Percentiles rank a stretch among this genome's conserved stretches.
Evolutionary conservation across 2,113 vertebrate genomes (phyloP).

Genomic region (Istiophorus platypterus): DNA sequence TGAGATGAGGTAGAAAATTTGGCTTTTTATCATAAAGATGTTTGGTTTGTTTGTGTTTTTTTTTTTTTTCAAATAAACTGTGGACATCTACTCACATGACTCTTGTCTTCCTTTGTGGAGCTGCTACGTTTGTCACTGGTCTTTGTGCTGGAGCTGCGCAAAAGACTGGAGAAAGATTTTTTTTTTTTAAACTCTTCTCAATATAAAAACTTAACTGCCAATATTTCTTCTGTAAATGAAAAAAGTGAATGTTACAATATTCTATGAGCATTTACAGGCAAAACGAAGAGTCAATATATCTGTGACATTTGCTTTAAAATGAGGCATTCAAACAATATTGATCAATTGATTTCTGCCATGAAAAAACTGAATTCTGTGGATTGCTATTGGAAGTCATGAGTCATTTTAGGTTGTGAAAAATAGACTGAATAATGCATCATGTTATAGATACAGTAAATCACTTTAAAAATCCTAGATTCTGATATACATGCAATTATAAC

Average conservation of each 20-base stretch:
- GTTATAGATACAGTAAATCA: too few species aligned
- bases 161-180: slow-evolving; percentile 58
- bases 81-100: slow-evolving; percentile 86
- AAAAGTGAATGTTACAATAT: not conserved
- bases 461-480: too few species aligned
- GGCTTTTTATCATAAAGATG: not conserved
- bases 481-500: not conserved
- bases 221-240: not conserved
- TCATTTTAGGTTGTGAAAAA: too few species aligned
- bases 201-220: not conserved
- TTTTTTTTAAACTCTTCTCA: not conserved
- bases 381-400: not conserved
- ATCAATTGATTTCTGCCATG: slow-evolving; percentile 1
- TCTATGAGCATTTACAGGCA: not conserved
- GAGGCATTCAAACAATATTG: slow-evolving; percentile 16
- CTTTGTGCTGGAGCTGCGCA: slow-evolving; percentile 82
- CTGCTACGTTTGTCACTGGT: slow-evolving; percentile 91
- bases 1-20: not conserved
- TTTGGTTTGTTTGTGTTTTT: not conserved
- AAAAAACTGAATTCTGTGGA: not conserved
- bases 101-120: slow-evolving; percentile 91
- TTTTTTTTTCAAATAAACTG: not conserved
- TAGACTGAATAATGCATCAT: too few species aligned
- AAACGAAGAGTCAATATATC: too few species aligned
- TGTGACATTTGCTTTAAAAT: not conserved